phyloP scores from a whole-genome alignment of 2,888 invertebrate species.

The Leucania comma region DNA sequence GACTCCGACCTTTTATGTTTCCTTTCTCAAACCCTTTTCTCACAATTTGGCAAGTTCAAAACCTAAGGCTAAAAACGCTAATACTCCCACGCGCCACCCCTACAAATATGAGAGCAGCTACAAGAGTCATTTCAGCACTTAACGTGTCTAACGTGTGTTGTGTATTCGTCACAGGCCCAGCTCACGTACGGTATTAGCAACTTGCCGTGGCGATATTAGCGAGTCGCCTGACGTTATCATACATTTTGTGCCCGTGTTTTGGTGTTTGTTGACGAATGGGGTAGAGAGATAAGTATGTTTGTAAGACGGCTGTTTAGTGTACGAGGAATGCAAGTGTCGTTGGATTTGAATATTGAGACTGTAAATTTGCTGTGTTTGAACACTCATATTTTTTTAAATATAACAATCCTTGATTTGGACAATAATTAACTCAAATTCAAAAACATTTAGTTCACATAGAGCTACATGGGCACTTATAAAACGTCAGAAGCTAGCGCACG shows the following conservation, averaged over 20 bases:
- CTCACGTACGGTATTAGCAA: conserved; percentile 48
- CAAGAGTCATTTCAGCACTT: conserved; percentile 80
- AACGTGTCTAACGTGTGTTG: conserved; percentile 77
- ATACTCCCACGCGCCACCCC: conserved; percentile 67
- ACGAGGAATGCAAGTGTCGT: not conserved
- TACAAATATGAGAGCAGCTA: conserved; percentile 64
- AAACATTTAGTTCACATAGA: no score
- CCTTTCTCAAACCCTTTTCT: not conserved
- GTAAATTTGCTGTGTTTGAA: not conserved
- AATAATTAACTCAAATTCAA: no score
- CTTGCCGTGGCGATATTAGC: conserved; percentile 28
- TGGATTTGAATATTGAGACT: not conserved
- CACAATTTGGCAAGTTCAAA: not conserved
- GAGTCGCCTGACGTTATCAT: conserved; percentile 21
- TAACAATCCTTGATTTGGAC: no score
- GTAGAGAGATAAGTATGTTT: not conserved
- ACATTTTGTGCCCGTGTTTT: conserved; percentile 1
- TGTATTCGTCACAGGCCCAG: conserved; percentile 67
- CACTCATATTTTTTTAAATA: not conserved
- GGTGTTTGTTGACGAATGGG: conserved; percentile 17
- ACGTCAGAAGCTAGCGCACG: no score
- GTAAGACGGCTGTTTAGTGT: not conserved
- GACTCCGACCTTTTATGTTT: no score
- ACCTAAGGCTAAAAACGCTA: not conserved
- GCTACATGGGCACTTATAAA: no score